A percentile compares a stretch with the other conserved stretches of the same genome.
phyloP scores from a whole-genome alignment of 2,888 invertebrate species.

The Gandaritis pyraliata region DNA sequence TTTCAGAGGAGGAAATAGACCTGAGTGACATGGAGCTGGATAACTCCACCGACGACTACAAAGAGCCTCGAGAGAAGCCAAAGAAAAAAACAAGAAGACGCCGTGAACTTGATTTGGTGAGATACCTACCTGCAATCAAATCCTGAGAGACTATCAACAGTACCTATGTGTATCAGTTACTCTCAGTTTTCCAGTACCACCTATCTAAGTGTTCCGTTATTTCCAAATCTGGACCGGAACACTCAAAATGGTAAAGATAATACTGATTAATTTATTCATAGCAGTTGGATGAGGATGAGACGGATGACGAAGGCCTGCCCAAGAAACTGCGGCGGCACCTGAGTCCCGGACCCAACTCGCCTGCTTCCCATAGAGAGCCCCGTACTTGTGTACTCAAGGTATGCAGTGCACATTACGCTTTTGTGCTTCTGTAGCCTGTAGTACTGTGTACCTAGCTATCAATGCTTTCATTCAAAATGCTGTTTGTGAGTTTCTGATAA shows the following conservation, averaged over 20 bases:
- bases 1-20: constrained; percentile 75
- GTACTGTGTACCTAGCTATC: constrained; percentile 4
- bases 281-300: constrained; percentile 77
- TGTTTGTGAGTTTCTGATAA: too few relatives aligned
- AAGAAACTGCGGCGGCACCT: constrained; percentile 70
- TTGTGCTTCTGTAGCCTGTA: constrained; percentile 32
- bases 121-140: constrained; percentile 7
- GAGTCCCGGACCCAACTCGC: constrained; percentile 75
- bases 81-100: constrained; percentile 72
- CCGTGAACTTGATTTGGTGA: constrained; percentile 77
- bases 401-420: constrained; percentile 35
- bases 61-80: constrained; percentile 68
- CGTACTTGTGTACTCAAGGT: constrained; percentile 91
- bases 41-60: constrained; percentile 72
- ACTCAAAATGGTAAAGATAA: constrained; percentile 22
- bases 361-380: constrained; percentile 89
- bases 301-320: constrained; percentile 70
- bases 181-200: too few relatives aligned
- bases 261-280: constrained; percentile 34
- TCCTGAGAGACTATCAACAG: neutral
- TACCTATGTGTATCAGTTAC: neutral
- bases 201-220: neutral
- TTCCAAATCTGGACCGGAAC: neutral
- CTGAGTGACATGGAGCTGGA: constrained; percentile 70
- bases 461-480: neutral